Percentiles rank a stretch among this genome's conserved stretches.
Conservation (phyloP, 2,113 vertebrate species). For the Agapornis roseicollis region DNA sequence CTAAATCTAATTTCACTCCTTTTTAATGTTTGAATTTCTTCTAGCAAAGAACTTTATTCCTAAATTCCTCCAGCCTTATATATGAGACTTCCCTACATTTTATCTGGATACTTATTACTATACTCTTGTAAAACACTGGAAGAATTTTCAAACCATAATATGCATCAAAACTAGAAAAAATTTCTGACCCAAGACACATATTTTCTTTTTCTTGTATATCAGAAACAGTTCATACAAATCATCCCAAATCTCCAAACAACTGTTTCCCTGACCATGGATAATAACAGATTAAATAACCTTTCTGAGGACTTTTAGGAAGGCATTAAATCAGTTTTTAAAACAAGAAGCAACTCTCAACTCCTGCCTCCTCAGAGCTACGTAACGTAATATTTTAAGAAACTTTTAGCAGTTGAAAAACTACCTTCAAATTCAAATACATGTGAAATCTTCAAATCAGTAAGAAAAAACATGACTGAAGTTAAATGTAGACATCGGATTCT, state of each 20-base stretch:
- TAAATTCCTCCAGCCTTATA: neutral
- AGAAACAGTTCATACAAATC: neutral
- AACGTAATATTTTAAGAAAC: accelerated
- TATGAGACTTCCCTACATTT: neutral
- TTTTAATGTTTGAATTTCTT: neutral
- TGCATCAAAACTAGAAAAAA: neutral
- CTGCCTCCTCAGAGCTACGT: neutral
- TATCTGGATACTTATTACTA: neutral
- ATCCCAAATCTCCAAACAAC: neutral
- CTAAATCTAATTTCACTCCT: neutral
- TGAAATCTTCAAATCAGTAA: neutral
- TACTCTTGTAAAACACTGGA: neutral
- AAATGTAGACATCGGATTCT: slow-evolving; percentile 70
- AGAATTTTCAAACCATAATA: neutral
- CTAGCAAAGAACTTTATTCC: neutral
- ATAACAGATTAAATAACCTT: neutral
- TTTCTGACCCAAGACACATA: neutral
- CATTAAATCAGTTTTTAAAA: neutral
- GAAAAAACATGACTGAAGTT: neutral
- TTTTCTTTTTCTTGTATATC: neutral
- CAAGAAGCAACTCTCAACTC: neutral
- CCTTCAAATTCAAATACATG: neutral
- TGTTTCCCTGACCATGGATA: neutral
- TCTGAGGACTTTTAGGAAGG: neutral
- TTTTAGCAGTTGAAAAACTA: neutral